Conservation (phyloP, 2,888 invertebrate genomes). For the Campoplex nolae region DNA sequence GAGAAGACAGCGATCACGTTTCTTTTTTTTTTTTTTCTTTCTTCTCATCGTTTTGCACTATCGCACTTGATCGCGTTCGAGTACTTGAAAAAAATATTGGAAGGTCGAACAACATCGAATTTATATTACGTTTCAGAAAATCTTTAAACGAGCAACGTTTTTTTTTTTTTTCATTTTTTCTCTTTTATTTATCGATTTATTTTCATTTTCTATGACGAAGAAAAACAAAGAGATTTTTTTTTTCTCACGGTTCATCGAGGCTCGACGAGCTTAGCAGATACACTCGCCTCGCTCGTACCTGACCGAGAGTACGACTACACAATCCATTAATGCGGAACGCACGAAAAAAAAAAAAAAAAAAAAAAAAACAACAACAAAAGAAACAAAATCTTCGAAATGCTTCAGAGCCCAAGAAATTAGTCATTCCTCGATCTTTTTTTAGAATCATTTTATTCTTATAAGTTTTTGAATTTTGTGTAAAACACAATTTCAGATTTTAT, state of each 20-base stretch:
- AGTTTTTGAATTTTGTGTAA: too few species aligned
- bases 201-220: neutral
- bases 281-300: constrained; percentile 17
- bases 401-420: neutral
- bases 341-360: constrained; percentile 17
- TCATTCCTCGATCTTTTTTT: neutral
- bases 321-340: constrained; percentile 2
- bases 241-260: constrained; percentile 15
- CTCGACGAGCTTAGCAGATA: constrained; percentile 4
- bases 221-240: constrained; percentile 10
- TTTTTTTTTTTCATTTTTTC: neutral
- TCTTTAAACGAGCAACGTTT: neutral
- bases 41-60: neutral
- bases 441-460: too few species aligned
- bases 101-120: constrained; percentile 40
- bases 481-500: too few species aligned
- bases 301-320: constrained; percentile 37
- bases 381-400: constrained; percentile 1
- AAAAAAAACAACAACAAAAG: too few species aligned
- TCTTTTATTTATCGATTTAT: neutral
- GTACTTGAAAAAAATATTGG: constrained; percentile 28
- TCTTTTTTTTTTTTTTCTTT: neutral
- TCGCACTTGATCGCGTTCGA: neutral
- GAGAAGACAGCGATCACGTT: constrained; percentile 5
- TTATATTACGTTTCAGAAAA: constrained; percentile 20